Conservation (phyloP, 2,888 invertebrate genomes). For the Polyommatus iphigenia region DNA sequence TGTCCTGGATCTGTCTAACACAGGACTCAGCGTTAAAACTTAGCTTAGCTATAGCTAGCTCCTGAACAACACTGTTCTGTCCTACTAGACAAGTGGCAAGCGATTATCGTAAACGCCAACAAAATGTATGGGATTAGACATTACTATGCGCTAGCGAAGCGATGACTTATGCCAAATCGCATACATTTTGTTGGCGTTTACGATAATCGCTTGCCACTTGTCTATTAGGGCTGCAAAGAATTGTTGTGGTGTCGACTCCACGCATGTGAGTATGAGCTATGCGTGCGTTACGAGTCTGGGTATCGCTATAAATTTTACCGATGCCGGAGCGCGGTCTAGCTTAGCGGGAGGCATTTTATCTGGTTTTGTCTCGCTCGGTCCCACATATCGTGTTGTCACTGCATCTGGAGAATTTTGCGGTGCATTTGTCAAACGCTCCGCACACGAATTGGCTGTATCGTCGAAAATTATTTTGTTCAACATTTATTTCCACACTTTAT, state of each 20-base stretch:
- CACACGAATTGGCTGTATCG: slow-evolving; percentile 30
- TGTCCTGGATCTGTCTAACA: too few species aligned
- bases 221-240: too few species aligned
- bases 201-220: too few species aligned
- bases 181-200: too few species aligned
- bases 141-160: too few species aligned
- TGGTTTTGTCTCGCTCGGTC: slow-evolving; percentile 48
- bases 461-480: slow-evolving; percentile 30
- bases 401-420: slow-evolving; percentile 37
- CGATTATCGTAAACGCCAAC: too few species aligned
- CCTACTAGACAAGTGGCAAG: too few species aligned
- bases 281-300: slow-evolving; percentile 55
- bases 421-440: slow-evolving; percentile 39
- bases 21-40: too few species aligned
- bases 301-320: slow-evolving; percentile 57
- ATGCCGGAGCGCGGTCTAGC: slow-evolving; percentile 53
- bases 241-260: slow-evolving; percentile 32
- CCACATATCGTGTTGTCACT: slow-evolving; percentile 33
- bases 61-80: too few species aligned
- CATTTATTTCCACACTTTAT: slow-evolving; percentile 26
- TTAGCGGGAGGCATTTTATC: slow-evolving; percentile 53
- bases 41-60: too few species aligned
- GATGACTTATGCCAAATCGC: too few species aligned
- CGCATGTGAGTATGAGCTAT: slow-evolving; percentile 35
- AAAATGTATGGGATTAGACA: too few species aligned